Conservation (phyloP, 1,140 invertebrate species). For the Saccostrea echinata region DNA sequence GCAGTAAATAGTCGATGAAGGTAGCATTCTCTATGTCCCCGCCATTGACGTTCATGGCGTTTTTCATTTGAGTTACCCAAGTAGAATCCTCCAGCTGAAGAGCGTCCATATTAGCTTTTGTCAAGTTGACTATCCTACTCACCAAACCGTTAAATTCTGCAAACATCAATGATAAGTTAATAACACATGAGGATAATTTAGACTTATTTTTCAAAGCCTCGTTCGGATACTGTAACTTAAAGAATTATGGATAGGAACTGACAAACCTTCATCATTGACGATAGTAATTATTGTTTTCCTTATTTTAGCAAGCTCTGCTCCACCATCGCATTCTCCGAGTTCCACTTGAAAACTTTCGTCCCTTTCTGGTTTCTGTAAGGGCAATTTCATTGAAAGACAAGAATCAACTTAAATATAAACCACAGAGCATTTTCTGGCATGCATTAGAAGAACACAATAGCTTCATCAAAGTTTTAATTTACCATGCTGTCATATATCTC, state of each 20-base stretch:
- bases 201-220: too few relatives aligned
- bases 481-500: slow-evolving; percentile 79
- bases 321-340: slow-evolving; percentile 82
- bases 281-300: slow-evolving; percentile 85
- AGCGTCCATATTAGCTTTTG: slow-evolving; percentile 83
- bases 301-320: slow-evolving; percentile 83
- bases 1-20: slow-evolving; percentile 81
- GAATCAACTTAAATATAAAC: too few relatives aligned
- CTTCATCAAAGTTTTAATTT: slow-evolving; percentile 22
- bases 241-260: not conserved
- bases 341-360: slow-evolving; percentile 86
- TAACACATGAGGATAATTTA: not conserved
- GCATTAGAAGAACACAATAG: too few relatives aligned
- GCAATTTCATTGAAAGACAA: too few relatives aligned
- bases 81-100: slow-evolving; percentile 83
- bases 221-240: too few relatives aligned
- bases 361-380: slow-evolving; percentile 82
- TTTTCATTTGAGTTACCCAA: slow-evolving; percentile 82
- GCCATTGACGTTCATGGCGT: slow-evolving; percentile 84
- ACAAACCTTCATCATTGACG: slow-evolving; percentile 85
- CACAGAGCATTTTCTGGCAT: too few relatives aligned
- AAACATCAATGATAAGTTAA: slow-evolving; percentile 30
- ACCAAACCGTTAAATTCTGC: slow-evolving; percentile 85
- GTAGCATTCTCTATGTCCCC: slow-evolving; percentile 84
- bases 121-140: slow-evolving; percentile 83